Percentiles rank a stretch among this genome's conserved stretches.
Evolutionary conservation across 2,797 vertebrate species (phyloP).

Genomic region (Sternotherus odoratus): DNA sequence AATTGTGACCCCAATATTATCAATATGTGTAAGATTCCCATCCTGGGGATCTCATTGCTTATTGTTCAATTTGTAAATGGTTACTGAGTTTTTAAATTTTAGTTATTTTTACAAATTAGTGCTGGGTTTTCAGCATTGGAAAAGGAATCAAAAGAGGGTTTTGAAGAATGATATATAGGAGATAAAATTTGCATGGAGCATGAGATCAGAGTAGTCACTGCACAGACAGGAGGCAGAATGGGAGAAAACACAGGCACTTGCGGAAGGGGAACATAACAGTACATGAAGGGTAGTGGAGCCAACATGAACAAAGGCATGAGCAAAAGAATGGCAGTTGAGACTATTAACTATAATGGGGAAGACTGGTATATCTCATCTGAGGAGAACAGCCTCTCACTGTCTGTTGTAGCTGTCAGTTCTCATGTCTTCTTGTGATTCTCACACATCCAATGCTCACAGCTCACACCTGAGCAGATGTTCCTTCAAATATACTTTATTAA

Average conservation of each 20-base stretch:
- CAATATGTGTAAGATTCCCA: neutral
- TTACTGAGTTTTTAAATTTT: neutral
- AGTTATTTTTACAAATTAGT: neutral
- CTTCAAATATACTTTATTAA: neutral
- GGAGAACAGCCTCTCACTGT: neutral
- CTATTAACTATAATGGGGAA: neutral
- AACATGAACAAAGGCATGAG: neutral
- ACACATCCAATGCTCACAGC: neutral
- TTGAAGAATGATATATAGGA: neutral
- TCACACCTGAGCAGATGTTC: neutral
- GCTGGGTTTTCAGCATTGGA: neutral
- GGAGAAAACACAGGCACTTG: neutral
- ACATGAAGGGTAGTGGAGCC: neutral
- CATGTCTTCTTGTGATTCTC: accelerated
- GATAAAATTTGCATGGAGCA: neutral
- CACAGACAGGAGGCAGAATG: neutral
- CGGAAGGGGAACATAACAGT: neutral
- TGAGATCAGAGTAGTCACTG: neutral
- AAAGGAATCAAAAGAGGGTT: neutral
- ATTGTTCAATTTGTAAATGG: neutral
- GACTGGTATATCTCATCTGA: neutral
- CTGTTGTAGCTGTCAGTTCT: neutral
- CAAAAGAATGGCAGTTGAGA: neutral
- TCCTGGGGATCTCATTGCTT: neutral
- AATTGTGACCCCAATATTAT: neutral